Conservation (phyloP, 2,888 invertebrate genomes). For the Luffia ferchaultella region DNA sequence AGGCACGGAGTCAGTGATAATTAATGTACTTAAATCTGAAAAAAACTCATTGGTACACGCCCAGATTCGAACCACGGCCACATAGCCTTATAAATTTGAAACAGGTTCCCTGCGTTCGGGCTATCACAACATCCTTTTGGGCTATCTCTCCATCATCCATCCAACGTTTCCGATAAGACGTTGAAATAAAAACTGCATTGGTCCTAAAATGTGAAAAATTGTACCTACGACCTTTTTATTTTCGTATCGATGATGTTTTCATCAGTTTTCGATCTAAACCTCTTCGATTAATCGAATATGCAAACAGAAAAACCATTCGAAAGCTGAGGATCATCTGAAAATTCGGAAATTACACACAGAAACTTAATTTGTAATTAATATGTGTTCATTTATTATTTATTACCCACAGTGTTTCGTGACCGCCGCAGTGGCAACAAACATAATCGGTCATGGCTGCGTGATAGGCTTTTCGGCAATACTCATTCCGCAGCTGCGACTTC, state of each 20-base stretch:
- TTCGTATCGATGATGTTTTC: not conserved
- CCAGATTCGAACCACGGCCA: too few relatives aligned
- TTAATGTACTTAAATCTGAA: too few relatives aligned
- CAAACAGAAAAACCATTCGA: not conserved
- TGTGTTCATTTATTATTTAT: not conserved
- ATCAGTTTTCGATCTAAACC: not conserved
- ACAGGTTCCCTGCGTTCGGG: too few relatives aligned
- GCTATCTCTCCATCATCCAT: too few relatives aligned
- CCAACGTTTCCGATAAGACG: too few relatives aligned
- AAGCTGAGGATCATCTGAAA: not conserved
- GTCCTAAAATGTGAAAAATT: too few relatives aligned
- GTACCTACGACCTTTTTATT: not conserved
- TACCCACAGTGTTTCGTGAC: slow-evolving; percentile 31
- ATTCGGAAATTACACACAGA: not conserved
- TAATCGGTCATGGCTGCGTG: slow-evolving; percentile 28
- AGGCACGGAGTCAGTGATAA: too few relatives aligned
- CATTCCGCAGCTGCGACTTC: slow-evolving; percentile 54
- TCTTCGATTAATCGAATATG: not conserved
- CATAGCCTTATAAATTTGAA: too few relatives aligned
- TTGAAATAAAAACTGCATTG: too few relatives aligned
- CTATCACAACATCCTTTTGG: too few relatives aligned
- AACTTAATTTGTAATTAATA: not conserved
- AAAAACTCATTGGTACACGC: too few relatives aligned
- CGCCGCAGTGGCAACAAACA: slow-evolving; percentile 30
- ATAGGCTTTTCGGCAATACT: slow-evolving; percentile 64